These are phyloP conservation scores for Craterocephalus amniculus DNA, from an alignment of 2,797 vertebrate genomes.

Conservation along the genomic window DNA sequence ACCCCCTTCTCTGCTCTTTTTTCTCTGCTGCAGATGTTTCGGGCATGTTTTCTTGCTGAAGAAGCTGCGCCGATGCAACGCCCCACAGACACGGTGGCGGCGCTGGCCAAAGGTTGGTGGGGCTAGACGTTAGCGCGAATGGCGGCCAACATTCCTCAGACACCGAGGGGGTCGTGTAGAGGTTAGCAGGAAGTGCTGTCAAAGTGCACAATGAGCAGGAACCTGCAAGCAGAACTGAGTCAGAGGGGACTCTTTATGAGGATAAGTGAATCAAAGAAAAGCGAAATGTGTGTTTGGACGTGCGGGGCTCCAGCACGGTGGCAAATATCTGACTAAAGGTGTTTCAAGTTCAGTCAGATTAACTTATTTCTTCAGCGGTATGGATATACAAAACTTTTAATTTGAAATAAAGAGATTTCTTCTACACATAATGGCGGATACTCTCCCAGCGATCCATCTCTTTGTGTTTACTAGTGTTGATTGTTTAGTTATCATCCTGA, in stretches of 20 bases:
- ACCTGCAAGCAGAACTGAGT: constrained; percentile 22
- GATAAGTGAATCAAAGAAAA: constrained; percentile 20
- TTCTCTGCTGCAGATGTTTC: constrained; percentile 79
- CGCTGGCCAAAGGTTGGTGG: constrained; percentile 34
- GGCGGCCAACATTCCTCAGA: constrained; percentile 67
- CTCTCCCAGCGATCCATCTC: constrained; percentile 15
- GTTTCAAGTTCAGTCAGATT: constrained; percentile 54
- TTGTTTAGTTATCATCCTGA: constrained; percentile 45
- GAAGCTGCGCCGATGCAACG: constrained; percentile 58
- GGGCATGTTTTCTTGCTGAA: constrained; percentile 67
- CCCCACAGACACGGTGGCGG: constrained; percentile 42
- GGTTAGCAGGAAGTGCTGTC: constrained; percentile 56
- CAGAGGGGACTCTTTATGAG: constrained; percentile 4
- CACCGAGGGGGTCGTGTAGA: constrained; percentile 54
- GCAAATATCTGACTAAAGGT: constrained; percentile 62
- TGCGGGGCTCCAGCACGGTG: constrained; percentile 14
- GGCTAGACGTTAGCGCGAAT: constrained; percentile 44
- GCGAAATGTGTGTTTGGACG: constrained; percentile 22
- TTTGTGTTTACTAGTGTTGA: constrained; percentile 27
- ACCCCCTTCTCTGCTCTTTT: constrained; percentile 62
- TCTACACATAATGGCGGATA: constrained; percentile 16
- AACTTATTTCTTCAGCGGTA: constrained; percentile 39
- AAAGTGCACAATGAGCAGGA: constrained; percentile 31
- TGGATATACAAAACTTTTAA: constrained; percentile 44
- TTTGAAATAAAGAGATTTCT: constrained; percentile 6